Conservation (phyloP, 2,113 vertebrate species). For the Calyptommatus sinebrachiatus region DNA sequence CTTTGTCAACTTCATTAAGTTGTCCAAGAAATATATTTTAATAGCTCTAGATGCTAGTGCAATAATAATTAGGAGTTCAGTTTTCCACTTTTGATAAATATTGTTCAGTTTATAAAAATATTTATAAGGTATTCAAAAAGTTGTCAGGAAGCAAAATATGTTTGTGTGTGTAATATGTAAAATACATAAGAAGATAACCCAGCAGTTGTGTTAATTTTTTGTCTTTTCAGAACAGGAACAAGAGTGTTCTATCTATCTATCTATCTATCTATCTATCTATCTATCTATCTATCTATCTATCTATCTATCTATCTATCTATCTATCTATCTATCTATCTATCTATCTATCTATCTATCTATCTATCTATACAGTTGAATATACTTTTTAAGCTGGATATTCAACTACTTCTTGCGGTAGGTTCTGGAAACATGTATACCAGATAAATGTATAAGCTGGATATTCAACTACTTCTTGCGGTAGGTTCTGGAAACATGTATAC, state of each 20-base stretch:
- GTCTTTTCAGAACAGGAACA: no score
- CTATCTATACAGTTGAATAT: neutral
- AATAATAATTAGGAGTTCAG: neutral
- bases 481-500: neutral
- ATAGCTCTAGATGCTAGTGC: neutral
- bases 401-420: neutral
- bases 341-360: neutral
- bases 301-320: neutral
- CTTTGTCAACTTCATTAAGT: conserved; percentile 58
- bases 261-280: neutral
- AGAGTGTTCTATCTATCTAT: no score
- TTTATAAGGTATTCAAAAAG: neutral
- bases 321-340: neutral
- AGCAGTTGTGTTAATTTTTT: no score
- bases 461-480: neutral
- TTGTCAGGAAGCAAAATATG: no score
- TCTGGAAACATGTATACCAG: neutral
- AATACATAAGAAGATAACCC: neutral
- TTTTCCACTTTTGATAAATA: neutral
- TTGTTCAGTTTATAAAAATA: neutral
- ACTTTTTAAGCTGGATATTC: neutral
- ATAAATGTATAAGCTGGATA: neutral
- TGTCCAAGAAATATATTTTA: conserved; percentile 34
- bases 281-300: neutral
- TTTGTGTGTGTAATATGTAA: neutral